A percentile compares a stretch with the other conserved stretches of the same genome.
These are phyloP conservation scores for Mesodorylaimus sp. DNA, from an alignment of 2,888 invertebrate genomes.

Conservation along the genomic window DNA sequence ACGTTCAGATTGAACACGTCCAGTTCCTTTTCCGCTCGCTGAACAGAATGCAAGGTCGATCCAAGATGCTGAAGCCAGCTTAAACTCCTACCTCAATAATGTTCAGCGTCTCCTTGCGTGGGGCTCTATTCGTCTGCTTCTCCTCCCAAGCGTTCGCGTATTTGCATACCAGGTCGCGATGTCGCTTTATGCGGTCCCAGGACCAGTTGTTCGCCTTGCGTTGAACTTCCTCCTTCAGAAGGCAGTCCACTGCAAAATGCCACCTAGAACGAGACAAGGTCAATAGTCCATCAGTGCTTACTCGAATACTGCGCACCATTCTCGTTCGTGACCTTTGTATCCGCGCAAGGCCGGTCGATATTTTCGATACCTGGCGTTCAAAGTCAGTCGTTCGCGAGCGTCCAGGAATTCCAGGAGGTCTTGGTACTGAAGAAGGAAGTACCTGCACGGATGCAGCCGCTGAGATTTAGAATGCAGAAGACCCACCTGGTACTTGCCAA, in stretches of 20 bases:
- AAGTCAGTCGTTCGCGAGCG: slow-evolving; percentile 65
- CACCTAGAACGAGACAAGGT: slow-evolving; percentile 47
- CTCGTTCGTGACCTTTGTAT: slow-evolving; percentile 42
- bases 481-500: slow-evolving; percentile 33
- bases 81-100: slow-evolving; percentile 25
- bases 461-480: neutral
- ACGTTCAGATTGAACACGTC: slow-evolving; percentile 80
- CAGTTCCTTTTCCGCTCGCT: slow-evolving; percentile 55
- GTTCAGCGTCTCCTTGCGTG: slow-evolving; percentile 21
- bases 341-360: slow-evolving; percentile 51
- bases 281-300: neutral
- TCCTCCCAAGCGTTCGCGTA: slow-evolving; percentile 37
- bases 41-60: slow-evolving; percentile 6
- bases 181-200: slow-evolving; percentile 65
- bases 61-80: neutral
- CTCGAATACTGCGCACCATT: neutral
- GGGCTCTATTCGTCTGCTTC: slow-evolving; percentile 33
- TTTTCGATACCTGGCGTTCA: slow-evolving; percentile 59
- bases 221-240: slow-evolving; percentile 60
- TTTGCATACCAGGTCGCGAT: slow-evolving; percentile 48
- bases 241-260: slow-evolving; percentile 66
- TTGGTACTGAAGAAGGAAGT: slow-evolving; percentile 60
- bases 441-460: too few species aligned
- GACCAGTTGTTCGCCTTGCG: slow-evolving; percentile 61
- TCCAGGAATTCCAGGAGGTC: slow-evolving; percentile 72